phyloP scores from a whole-genome alignment of 1,140 invertebrate species.

The Pseudomyrmex dendroicus region DNA sequence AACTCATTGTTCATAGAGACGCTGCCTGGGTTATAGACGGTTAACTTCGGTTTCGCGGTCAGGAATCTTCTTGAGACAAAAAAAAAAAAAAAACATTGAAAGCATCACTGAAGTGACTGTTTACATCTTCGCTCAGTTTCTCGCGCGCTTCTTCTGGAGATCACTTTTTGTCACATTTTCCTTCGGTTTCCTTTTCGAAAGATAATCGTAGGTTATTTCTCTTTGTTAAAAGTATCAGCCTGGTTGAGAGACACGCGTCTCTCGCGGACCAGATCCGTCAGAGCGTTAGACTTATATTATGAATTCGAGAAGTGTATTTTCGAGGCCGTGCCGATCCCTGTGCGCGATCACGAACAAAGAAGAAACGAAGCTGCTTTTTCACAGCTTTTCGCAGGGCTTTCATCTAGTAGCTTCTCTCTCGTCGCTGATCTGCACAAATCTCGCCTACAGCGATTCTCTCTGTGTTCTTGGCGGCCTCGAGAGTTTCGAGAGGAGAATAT shows the following conservation, averaged over 20 bases:
- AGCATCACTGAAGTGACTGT: not conserved
- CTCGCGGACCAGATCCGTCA: not conserved
- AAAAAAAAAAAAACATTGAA: not conserved
- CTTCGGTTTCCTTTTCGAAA: not conserved
- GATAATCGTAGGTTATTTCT: not conserved
- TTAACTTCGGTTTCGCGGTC: slow-evolving; percentile 25
- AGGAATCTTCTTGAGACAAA: not conserved
- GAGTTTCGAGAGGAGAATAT: slow-evolving; percentile 7
- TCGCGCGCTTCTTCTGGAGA: not conserved
- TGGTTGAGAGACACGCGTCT: not conserved
- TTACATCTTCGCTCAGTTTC: slow-evolving; percentile 7
- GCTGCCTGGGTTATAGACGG: slow-evolving; percentile 16
- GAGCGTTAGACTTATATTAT: not conserved
- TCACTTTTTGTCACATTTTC: no score
- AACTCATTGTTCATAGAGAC: no score
- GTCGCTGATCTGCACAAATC: slow-evolving; percentile 51
- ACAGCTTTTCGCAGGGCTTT: slow-evolving; percentile 39
- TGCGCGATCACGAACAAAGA: slow-evolving; percentile 10
- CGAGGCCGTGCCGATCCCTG: not conserved
- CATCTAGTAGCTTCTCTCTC: slow-evolving; percentile 27
- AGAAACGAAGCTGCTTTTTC: not conserved
- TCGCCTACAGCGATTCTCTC: slow-evolving; percentile 40
- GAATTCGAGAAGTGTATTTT: not conserved
- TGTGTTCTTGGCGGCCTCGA: slow-evolving; percentile 50
- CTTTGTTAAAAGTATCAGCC: not conserved